Evolutionary conservation across 1,140 invertebrate genomes (phyloP), one percentile per base, ranked within the genome.

Genomic region (Drosophila seguyi): DNA sequence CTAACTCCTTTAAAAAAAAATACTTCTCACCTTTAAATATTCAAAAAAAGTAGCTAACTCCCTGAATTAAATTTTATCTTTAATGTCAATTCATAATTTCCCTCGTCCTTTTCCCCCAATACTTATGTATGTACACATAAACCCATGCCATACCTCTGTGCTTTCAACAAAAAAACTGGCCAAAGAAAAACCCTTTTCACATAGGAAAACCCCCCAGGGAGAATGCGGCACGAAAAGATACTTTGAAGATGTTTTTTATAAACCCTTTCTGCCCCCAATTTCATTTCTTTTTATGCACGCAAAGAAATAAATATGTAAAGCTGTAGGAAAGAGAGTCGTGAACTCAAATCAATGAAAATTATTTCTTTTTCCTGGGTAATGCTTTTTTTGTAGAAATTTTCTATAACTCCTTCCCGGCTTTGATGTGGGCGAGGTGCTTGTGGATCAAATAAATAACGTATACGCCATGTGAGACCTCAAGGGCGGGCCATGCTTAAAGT

Each of bases 241-340:
- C 63, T 67, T 67, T 66, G 63, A 66, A 67, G 63, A 67, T 67
- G 62, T 67, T 67, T 55, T 47, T 31, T 31, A 39, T 48, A 22
- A 66, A 66, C 60, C 63, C 18, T 36, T 36, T 31, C 13, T 31
- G 13, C 16, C 60, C 13, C 11, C 42, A 31, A 18, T 47, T 48
- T 45, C 20, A 38, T 29, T 13, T 63, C 27, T 31, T 66, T 67
- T 67, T 48, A 18, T 59, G 44, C 29, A 52, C 44, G 22, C 42
- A 38, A n/a, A 18, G 31, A 63, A 20, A 38, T 6, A 66, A 31
- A 65, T 66, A 48, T 31, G n/a, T 27, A 34, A 31, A 29, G 25
- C 20, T 6, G 34, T 11, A 0, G 20, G 18, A 7, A 1, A 5
- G 27, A 27, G 25, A 27, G 27, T 38, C 13, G 45, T 66, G 16